A percentile compares a stretch with the other conserved stretches of the same genome.
Conservation (phyloP, 2,113 vertebrate genomes). For the Pachyramphus minor region DNA sequence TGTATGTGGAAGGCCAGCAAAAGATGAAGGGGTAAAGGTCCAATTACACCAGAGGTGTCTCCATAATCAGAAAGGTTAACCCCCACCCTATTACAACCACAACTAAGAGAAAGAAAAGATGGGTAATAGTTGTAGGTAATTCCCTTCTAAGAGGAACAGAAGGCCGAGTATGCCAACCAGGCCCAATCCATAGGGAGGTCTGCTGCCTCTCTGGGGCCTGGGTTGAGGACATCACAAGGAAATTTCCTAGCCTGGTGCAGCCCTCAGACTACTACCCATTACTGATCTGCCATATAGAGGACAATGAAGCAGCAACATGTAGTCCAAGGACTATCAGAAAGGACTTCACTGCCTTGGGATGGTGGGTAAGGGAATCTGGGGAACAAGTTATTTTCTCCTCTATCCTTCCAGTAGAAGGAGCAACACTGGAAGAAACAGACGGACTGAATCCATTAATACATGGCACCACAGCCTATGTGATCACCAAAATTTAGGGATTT, state of each 20-base stretch:
- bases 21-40: not conserved
- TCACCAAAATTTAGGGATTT: not conserved
- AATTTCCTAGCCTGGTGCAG: not conserved
- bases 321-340: not conserved
- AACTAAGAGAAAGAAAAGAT: not conserved
- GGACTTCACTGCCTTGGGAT: not conserved
- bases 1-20: not conserved
- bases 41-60: not conserved
- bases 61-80: not conserved
- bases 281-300: not conserved
- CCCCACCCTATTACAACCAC: not conserved
- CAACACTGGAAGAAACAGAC: not conserved
- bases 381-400: not conserved
- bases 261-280: not conserved
- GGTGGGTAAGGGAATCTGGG: not conserved
- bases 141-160: not conserved
- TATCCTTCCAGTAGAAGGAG: not conserved
- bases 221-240: not conserved
- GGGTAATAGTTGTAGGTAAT: rapidly evolving
- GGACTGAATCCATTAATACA: not conserved
- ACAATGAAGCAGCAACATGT: rapidly evolving
- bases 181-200: not conserved
- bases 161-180: not conserved
- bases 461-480: not conserved
- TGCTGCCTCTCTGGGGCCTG: not conserved